These are phyloP conservation scores for Zaprionus tsacasi DNA, from an alignment of 1,140 invertebrate genomes.

Conservation along the genomic window DNA sequence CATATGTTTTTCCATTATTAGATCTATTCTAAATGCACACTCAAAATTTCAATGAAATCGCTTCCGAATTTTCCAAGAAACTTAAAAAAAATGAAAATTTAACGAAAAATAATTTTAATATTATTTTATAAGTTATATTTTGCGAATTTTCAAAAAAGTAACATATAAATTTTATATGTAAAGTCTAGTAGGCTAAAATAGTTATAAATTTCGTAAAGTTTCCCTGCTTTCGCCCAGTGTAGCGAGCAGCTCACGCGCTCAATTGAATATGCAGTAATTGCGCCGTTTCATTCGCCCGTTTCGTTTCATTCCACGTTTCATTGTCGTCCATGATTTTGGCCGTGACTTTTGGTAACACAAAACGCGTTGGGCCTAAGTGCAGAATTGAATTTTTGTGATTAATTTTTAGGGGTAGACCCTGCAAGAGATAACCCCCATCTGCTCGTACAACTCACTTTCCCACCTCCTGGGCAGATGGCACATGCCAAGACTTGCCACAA, in stretches of 20 bases:
- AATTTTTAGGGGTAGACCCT: slow-evolving; percentile 26
- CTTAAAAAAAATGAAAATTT: too few species aligned
- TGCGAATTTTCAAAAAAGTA: too few species aligned
- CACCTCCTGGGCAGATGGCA: slow-evolving; percentile 27
- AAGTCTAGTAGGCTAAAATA: too few species aligned
- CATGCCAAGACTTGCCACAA: slow-evolving; percentile 38
- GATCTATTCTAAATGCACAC: too few species aligned
- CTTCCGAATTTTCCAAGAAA: too few species aligned
- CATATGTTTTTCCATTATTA: too few species aligned
- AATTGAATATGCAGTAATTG: slow-evolving; percentile 77
- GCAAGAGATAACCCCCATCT: too few species aligned
- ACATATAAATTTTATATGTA: too few species aligned
- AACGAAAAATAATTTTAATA: too few species aligned
- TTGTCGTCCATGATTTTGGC: slow-evolving; percentile 71
- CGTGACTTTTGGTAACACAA: slow-evolving; percentile 45
- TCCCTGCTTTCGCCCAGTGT: not conserved
- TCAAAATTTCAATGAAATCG: too few species aligned
- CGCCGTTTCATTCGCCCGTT: slow-evolving; percentile 7
- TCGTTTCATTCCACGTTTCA: slow-evolving; percentile 66
- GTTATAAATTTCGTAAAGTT: too few species aligned
- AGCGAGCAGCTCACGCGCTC: slow-evolving; percentile 32
- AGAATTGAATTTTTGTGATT: slow-evolving; percentile 71
- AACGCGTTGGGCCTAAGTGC: slow-evolving; percentile 65
- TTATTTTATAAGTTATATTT: too few species aligned
- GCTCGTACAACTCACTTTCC: not conserved